These are phyloP conservation scores for Ramphastos sulfuratus DNA, from an alignment of 2,113 vertebrate species.

Conservation along the genomic window DNA sequence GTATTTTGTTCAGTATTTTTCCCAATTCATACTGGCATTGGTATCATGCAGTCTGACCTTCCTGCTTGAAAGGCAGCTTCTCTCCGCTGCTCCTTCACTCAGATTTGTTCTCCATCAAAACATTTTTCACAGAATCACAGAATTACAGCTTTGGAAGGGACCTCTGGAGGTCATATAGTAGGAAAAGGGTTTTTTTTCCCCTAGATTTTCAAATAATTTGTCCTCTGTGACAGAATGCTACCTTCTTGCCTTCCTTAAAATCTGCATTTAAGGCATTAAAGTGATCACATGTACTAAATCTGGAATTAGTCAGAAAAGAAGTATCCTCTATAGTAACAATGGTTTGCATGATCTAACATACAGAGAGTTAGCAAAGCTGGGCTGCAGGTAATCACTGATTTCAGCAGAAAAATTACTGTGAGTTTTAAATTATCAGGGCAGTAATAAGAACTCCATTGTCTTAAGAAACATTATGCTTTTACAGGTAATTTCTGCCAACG, in stretches of 20 bases:
- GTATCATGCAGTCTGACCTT: neutral
- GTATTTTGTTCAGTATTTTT: neutral
- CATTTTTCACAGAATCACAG: neutral
- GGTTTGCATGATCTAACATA: neutral
- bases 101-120: neutral
- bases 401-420: neutral
- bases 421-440: neutral
- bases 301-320: neutral
- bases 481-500: neutral
- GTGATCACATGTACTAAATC: neutral
- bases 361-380: neutral
- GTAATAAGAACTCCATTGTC: neutral
- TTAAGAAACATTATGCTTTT: neutral
- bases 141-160: no score
- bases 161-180: neutral
- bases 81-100: neutral
- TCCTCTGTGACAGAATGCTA: neutral
- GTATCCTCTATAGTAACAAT: neutral
- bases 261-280: neutral
- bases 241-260: neutral
- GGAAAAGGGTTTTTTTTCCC: neutral
- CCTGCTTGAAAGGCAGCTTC: neutral
- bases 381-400: neutral
- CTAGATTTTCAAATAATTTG: neutral
- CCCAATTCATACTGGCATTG: neutral